Evolutionary conservation across 2,888 invertebrate species (phyloP), one percentile per base, ranked within the genome.

Genomic region (Biston betularia): DNA sequence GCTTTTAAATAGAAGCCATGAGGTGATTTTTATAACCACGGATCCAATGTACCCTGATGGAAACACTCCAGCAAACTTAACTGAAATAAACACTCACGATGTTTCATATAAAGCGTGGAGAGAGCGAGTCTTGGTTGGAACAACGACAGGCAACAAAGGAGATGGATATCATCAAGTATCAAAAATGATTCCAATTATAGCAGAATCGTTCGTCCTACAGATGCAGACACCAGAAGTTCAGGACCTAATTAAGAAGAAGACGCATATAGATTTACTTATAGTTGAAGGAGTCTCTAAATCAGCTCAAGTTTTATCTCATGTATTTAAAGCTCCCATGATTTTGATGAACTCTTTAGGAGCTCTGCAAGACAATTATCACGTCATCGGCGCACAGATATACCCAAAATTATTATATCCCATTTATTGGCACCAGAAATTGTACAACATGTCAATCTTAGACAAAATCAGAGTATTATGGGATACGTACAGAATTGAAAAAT

Each of bases 21-120:
- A 92, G 54, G 67, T 93, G 0, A 79, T 84, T 0, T 76, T 89
- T 0, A 69, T 89, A 5, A 89, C 92, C 0, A 61, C 92, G 12
- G 70, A 89, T 67, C 87, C 88, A 0, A 75, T 69, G 0, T 81
- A 77, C 33, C 64, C 75, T 0, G 75, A 80, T 56, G 73, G 71
- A 33, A 10, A 65, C 38, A 12, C 75, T 0, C 79, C 78, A 4
- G 63, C 60, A 0, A 91, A 89, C 63, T 45, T 65, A n/a, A 70
- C 65, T 3, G 69, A 69, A 60, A 61, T 69, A 14, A 55, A 69
- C 10, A 59, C 65, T 10, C 63, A 63, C 12, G 55, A 63, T 5
- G 42, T 35, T 42, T 48, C 63, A 0, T 63, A 63, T 24, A 49
- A n/a, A 6, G 54, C 38, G 24, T 58, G 58, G 58, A 11, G 33